Base-by-base conservation (phyloP, 2,797 vertebrate genomes). In the Antrozous pallidus region DNA sequence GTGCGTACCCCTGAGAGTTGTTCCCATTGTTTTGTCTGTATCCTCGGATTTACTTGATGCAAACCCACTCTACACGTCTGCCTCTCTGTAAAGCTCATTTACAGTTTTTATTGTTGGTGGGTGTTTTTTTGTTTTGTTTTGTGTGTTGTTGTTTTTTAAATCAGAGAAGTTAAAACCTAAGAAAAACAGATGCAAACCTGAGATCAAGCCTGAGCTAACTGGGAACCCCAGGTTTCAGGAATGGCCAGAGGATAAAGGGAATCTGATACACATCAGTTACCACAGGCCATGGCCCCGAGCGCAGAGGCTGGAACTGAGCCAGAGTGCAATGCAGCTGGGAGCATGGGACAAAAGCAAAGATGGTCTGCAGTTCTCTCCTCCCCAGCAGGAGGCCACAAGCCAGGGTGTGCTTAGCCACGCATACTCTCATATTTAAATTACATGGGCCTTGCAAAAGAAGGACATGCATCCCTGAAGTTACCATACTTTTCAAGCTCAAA, bases 341-440 rank as follows among this genome's bases (percentile, higher is more conserved):
- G 26, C 17, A 0, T 28, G 26, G 5, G 5, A 31, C 70, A 38
- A 67, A 75, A 61, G 14, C 24, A 67, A 28, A 78, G 70, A 8
- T 2, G 33, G 16, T 16, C 1, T 24, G 80, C 45, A 18, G 10
- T 36, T 36, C 38, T 18, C 18, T 14, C 42, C 18, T 92, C 75
- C 33, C 38, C 69, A 22, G 1, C 5, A 12, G 20, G 22, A 20
- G 47, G 3, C 71, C 4, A 4, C 11, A 78, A 86, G 49, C 45
- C 58, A 38, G 17, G 12, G 42, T 8, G 3, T 1, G 1, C 13
- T 42, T 18, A 16, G 17, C 63, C 42, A 10, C 1, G 33, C 1
- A 0, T 11, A 6, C 47, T 36, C 36, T 78, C 40, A 28, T 28
- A 26, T 71, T 63, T 26, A 47, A 73, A n/a, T 54, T n/a, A 28